Conservation (phyloP, 2,113 vertebrate genomes). For the Meleagris gallopavo region DNA sequence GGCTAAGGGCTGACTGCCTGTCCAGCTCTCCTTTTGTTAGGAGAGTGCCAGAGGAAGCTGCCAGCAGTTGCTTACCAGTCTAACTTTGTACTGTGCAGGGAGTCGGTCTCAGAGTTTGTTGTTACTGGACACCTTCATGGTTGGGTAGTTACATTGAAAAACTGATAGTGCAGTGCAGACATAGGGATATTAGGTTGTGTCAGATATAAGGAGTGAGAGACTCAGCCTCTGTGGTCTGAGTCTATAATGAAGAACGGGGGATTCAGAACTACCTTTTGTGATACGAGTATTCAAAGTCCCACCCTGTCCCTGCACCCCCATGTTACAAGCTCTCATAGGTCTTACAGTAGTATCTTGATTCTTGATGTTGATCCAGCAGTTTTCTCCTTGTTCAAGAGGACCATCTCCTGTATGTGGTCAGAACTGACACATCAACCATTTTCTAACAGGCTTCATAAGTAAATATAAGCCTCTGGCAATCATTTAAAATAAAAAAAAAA, state of each 20-base stretch:
- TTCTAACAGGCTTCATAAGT: background rate
- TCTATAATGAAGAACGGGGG: background rate
- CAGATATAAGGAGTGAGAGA: background rate
- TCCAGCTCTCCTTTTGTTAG: background rate
- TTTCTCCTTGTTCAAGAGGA: background rate
- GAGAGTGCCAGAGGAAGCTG: background rate
- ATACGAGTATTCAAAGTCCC: background rate
- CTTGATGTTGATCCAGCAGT: background rate
- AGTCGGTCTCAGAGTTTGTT: background rate
- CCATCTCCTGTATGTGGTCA: background rate
- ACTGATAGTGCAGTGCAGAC: background rate
- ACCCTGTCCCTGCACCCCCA: accelerated
- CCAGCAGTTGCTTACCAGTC: background rate
- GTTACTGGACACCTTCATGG: background rate
- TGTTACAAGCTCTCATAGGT: background rate
- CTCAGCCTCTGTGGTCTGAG: background rate
- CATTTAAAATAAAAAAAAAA: background rate
- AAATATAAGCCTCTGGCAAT: background rate
- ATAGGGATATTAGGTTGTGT: background rate
- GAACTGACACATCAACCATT: accelerated
- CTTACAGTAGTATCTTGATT: background rate
- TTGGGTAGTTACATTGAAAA: background rate
- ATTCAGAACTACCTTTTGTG: background rate
- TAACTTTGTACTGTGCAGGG: background rate
- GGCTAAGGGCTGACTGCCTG: background rate